Base-by-base conservation (phyloP, 2,113 vertebrate species). In the Leuciscus idus region DNA sequence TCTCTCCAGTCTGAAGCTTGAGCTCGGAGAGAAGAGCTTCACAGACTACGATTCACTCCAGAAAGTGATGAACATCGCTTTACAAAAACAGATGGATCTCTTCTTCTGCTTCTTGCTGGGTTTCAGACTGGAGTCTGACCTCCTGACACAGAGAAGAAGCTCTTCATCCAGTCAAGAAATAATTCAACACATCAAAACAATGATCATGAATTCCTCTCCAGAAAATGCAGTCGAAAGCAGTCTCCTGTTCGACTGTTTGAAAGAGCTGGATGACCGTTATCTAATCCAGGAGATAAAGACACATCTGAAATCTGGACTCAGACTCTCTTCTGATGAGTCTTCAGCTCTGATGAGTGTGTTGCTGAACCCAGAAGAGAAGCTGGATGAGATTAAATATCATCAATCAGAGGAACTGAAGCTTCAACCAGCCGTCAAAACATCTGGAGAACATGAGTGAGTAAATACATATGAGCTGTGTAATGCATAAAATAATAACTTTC, bases 21-120 rank as follows among this genome's bases (percentile, higher is more conserved):
- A 73, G 1, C 1, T 2, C 4, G 39, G 39, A 74, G 6, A 26
- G 2, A 0, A 0, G 10, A 13, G 21, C 39, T n/a, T 74, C 23
- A 46, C 72, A 15, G 2, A 13, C 4, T n/a, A 43, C 0, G 0
- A 6, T 0, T 3, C 0, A n/a, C 70, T 43, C 10, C 0, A 12
- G 70, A n/a, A n/a, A 2, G 72, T 48, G 43, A 8, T 74, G 23
- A 2, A 48, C 39, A 48, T 1, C 4, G 0, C 72, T 74, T 15
- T 15, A 74, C 2, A 74, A 3, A 74, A 23, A 74, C 72, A 74
- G 23, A 74, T 74, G 43, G 72, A 74, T 7, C 36, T 46, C 1
- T 74, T 74, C 23, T 46, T 74, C 23, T 46, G 21, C 23, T 74
- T 74, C 39, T 74, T 46, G 7, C 21, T 74, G 39, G 72, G 72